Conservation (phyloP, 2,888 invertebrate species). For the Erynnis tages region DNA sequence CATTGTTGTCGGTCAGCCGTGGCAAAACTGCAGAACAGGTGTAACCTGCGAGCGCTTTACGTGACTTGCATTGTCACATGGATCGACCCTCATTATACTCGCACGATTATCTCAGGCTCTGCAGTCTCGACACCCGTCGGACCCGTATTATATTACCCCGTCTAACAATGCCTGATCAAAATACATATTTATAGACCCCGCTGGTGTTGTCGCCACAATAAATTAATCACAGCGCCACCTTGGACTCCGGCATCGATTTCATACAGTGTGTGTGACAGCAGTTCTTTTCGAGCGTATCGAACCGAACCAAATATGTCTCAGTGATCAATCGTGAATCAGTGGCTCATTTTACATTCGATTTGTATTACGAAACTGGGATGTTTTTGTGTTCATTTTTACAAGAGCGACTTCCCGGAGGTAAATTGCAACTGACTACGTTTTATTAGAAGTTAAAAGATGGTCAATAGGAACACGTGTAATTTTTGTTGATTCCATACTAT, state of each 20-base stretch:
- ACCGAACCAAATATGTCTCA: constrained; percentile 65
- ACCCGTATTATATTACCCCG: constrained; percentile 31
- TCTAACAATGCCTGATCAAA: constrained; percentile 19
- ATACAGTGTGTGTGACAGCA: constrained; percentile 49
- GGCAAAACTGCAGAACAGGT: constrained; percentile 62
- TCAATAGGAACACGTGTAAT: too few species aligned
- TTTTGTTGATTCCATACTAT: background rate
- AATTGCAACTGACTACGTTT: background rate
- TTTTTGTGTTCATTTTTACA: constrained; percentile 33
- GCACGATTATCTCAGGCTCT: constrained; percentile 1
- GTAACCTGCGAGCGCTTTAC: constrained; percentile 55
- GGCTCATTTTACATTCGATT: constrained; percentile 61
- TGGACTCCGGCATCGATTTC: constrained; percentile 72
- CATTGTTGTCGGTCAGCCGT: constrained; percentile 73
- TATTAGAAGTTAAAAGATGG: background rate
- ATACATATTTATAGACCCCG: constrained; percentile 25
- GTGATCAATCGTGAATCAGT: constrained; percentile 62
- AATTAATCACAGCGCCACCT: constrained; percentile 59
- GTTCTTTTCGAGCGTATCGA: constrained; percentile 69
- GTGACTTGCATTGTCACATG: constrained; percentile 45
- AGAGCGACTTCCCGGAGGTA: background rate
- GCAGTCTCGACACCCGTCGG: constrained; percentile 11
- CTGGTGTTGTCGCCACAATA: constrained; percentile 52
- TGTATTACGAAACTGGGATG: constrained; percentile 61
- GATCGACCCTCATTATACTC: constrained; percentile 34